phyloP scores from a whole-genome alignment of 2,113 vertebrate genomes.

The Barbus barbus region DNA sequence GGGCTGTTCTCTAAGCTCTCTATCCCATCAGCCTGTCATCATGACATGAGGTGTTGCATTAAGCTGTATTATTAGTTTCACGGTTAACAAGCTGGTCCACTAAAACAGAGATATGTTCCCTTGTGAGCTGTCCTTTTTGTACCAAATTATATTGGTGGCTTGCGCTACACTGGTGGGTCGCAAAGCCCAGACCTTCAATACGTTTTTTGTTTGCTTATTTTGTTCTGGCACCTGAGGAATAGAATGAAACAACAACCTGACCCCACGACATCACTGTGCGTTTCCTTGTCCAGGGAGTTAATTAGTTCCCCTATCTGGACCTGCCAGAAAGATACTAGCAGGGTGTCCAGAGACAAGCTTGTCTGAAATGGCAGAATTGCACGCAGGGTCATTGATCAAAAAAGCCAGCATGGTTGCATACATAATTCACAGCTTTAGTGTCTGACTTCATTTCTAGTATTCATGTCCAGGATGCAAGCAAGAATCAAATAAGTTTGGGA shows the following conservation, averaged over 20 bases:
- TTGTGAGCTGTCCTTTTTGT: slow-evolving; percentile 18
- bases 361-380: slow-evolving; percentile 39
- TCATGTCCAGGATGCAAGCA: neutral
- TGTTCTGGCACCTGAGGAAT: neutral
- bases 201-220: slow-evolving; percentile 39
- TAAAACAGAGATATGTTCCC: slow-evolving; percentile 40
- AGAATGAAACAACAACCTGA: slow-evolving; percentile 49
- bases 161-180: neutral
- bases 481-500: neutral
- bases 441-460: neutral
- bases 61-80: slow-evolving; percentile 43
- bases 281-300: slow-evolving; percentile 59
- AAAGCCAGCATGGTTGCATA: slow-evolving; percentile 47
- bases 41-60: slow-evolving; percentile 37
- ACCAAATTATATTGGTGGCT: slow-evolving; percentile 16
- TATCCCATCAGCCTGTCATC: slow-evolving; percentile 47
- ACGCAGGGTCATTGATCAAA: slow-evolving; percentile 54
- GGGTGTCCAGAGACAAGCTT: slow-evolving; percentile 34
- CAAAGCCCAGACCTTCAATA: neutral
- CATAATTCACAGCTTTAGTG: slow-evolving; percentile 24
- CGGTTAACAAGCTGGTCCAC: slow-evolving; percentile 36
- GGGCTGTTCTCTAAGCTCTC: slow-evolving; percentile 43
- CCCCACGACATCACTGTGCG: slow-evolving; percentile 47
- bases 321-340: slow-evolving; percentile 42
- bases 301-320: slow-evolving; percentile 63